Conservation (phyloP, 2,797 vertebrate genomes). For the Sebastes nivosus region DNA sequence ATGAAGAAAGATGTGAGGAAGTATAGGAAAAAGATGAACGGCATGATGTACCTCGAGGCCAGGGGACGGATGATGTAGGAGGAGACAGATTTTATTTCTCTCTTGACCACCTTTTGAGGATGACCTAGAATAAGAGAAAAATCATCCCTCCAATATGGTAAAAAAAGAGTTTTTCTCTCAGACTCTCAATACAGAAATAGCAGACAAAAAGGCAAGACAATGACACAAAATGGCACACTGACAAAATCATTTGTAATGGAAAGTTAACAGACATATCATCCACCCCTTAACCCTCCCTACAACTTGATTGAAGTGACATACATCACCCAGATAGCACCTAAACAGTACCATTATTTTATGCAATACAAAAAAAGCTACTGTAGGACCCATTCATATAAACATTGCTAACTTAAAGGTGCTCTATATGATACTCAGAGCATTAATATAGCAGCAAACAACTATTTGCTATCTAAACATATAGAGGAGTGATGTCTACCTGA, state of each 20-base stretch:
- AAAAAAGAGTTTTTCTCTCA: not conserved
- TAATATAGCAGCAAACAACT: no score
- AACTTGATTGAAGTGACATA: not conserved
- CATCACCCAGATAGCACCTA: not conserved
- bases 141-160: constrained; percentile 1
- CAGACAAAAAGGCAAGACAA: not conserved
- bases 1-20: constrained; percentile 54
- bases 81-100: constrained; percentile 57
- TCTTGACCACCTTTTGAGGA: constrained; percentile 61
- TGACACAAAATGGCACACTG: not conserved
- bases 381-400: not conserved
- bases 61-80: constrained; percentile 56
- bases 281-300: no score
- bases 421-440: no score
- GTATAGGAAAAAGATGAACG: constrained; percentile 40
- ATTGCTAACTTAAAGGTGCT: not conserved
- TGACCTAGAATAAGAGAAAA: constrained; percentile 67
- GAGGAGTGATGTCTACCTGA: no score
- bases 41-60: constrained; percentile 50
- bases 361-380: not conserved
- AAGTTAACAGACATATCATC: not conserved
- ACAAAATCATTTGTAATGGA: not conserved
- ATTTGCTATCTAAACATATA: no score
- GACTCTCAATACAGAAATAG: not conserved
- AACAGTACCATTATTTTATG: not conserved